A percentile compares a stretch with the other conserved stretches of the same genome.
Conservation (phyloP, 2,888 invertebrate genomes). For the Cataglyphis altisquamis region DNA sequence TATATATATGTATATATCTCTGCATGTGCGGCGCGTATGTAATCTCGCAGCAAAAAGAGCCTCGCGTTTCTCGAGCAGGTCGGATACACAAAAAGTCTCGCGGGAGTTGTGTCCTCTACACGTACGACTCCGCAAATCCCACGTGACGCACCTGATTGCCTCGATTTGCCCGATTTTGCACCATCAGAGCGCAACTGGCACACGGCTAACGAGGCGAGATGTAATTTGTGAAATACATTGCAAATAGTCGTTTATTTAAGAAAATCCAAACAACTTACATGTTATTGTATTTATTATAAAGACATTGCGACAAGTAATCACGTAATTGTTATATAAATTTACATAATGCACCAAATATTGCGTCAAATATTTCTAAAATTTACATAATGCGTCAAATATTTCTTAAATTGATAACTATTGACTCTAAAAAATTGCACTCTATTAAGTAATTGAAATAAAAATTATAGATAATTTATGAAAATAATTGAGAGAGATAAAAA, state of each 20-base stretch:
- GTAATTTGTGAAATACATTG: conserved; percentile 40
- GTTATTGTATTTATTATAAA: not conserved
- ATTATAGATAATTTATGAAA: not conserved
- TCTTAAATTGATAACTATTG: not conserved
- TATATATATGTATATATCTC: not conserved
- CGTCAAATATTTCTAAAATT: no score
- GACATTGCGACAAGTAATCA: conserved; percentile 14
- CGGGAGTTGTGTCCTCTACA: conserved; percentile 56
- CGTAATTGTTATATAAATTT: not conserved
- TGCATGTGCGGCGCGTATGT: conserved; percentile 24
- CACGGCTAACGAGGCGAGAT: conserved; percentile 47
- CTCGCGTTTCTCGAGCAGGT: conserved; percentile 49
- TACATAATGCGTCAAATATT: not conserved
- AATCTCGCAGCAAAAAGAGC: conserved; percentile 60
- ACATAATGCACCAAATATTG: not conserved
- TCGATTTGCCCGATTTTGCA: conserved; percentile 52
- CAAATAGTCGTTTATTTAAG: conserved; percentile 29
- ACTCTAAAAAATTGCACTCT: not conserved
- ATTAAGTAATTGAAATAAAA: not conserved
- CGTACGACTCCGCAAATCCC: conserved; percentile 49
- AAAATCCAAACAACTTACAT: not conserved
- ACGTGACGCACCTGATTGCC: conserved; percentile 57
- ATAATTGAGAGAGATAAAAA: not conserved
- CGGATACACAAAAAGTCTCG: conserved; percentile 57
- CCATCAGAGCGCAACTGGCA: conserved; percentile 51